Base-by-base conservation (phyloP, 37 sponge, comb jelly and placozoan species). In the Ianthella basta region DNA sequence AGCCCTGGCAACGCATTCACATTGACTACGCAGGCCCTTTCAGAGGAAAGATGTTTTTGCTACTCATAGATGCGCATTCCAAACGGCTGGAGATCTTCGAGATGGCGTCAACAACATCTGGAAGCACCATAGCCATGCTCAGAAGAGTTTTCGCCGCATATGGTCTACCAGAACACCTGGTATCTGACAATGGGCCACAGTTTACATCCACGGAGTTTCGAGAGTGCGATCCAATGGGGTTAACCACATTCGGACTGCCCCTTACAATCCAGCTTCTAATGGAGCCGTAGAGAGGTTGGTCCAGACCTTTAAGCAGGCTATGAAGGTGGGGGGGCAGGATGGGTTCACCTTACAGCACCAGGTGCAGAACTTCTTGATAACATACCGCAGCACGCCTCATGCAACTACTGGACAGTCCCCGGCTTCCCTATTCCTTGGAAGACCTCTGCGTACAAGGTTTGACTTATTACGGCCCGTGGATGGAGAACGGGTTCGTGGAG, bases 1-100 rank as follows among this genome's bases (percentile, higher is more conserved):
- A 44, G n/a, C 55, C 55, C 55, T 77, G 79, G 55, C 37, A 77
- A n/a, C 79, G 79, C 15, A 23, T 77, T 21, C 79, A 77, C n/a
- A 23, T 77, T n/a, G 79, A 77, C 41, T 77, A 24, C 32, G 44
- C 79, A 24, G 79, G 79, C 10, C 79, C 79, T 20, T 44, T 77
- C 44, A 15, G 19, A 25, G 41, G 41, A 14, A 66, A 13, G 27
- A n/a, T 66, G 68, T 66, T 66, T 66, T 66, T 66, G 27, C 68
- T 66, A 27, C 27, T 66, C 15, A n/a, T 66, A 15, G 68, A 66
- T 66, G 13, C 68, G 23, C 68, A 57, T 18, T 57, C 18, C 59
- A 57, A 57, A 18, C 18, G 59, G 59, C 59, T 18, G 18, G 59
- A 57, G 18, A 57, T 57, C n/a, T 57, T 20, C 59, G 18, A 57